A percentile compares a stretch with the other conserved stretches of the same genome.
phyloP scores from a whole-genome alignment of 1,140 invertebrate genomes.

The Vanessa atalanta region DNA sequence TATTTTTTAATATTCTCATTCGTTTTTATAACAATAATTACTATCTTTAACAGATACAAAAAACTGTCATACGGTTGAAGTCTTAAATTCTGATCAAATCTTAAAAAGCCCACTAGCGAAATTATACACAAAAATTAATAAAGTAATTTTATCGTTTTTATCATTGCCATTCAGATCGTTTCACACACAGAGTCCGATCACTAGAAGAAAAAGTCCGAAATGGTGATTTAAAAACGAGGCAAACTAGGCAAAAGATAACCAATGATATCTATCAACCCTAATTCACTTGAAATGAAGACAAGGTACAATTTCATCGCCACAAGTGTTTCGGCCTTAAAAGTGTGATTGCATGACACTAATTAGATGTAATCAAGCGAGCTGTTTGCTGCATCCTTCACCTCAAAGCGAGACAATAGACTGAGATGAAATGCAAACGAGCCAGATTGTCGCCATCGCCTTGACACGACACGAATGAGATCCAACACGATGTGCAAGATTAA shows the following conservation, averaged over 20 bases:
- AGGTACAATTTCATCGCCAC: slow-evolving; percentile 33
- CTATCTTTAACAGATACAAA: too few relatives aligned
- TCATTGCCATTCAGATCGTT: too few relatives aligned
- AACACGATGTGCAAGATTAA: neutral
- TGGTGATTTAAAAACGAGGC: too few relatives aligned
- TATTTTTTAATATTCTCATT: too few relatives aligned
- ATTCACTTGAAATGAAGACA: slow-evolving; percentile 23
- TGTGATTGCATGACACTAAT: slow-evolving; percentile 47
- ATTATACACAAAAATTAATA: too few relatives aligned
- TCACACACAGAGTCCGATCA: too few relatives aligned
- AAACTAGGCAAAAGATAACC: too few relatives aligned
- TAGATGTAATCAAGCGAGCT: slow-evolving; percentile 41
- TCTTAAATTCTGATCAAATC: too few relatives aligned
- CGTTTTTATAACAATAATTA: too few relatives aligned
- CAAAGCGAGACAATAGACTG: slow-evolving; percentile 41
- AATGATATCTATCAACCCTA: neutral
- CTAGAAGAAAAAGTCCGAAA: too few relatives aligned
- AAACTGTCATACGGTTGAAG: neutral
- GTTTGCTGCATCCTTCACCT: slow-evolving; percentile 41
- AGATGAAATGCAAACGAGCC: slow-evolving; percentile 34
- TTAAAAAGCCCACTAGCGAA: too few relatives aligned
- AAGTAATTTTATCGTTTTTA: too few relatives aligned
- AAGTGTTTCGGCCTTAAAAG: slow-evolving; percentile 35
- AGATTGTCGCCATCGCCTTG: slow-evolving; percentile 32
- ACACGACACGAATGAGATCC: slow-evolving; percentile 19